Evolutionary conservation across 2,113 vertebrate species (phyloP).

Genomic region (Pogonocichla stellata): DNA sequence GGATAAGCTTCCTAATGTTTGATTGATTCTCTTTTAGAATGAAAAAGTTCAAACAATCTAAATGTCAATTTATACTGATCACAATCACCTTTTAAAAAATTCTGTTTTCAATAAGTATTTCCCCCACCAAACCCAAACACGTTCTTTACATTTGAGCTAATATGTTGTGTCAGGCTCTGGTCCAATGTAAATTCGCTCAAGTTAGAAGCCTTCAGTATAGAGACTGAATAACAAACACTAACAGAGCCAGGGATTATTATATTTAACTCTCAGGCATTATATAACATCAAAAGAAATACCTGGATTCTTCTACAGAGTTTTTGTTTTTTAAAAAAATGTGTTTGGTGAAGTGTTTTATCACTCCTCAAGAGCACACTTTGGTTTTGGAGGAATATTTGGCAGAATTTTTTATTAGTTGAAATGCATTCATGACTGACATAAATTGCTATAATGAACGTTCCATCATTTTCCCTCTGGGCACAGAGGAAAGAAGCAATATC

Average conservation of each 20-base stretch:
- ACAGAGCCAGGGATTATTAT: neutral
- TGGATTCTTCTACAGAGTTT: neutral
- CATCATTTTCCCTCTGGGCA: neutral
- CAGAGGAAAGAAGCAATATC: neutral
- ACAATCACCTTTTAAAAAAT: neutral
- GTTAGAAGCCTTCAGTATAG: neutral
- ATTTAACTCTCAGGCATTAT: neutral
- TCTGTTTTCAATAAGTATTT: neutral
- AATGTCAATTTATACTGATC: neutral
- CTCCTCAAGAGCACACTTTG: neutral
- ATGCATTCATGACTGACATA: neutral
- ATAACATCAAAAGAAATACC: slow-evolving; percentile 17
- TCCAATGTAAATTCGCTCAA: neutral
- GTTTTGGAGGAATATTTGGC: neutral
- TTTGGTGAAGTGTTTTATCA: neutral
- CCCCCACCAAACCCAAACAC: neutral
- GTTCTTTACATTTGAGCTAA: neutral
- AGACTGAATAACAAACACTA: neutral
- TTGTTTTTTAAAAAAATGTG: neutral
- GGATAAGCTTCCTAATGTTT: neutral
- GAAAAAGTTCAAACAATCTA: neutral
- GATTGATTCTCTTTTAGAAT: neutral
- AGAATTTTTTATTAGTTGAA: slow-evolving; percentile 20
- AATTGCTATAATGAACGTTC: slow-evolving; percentile 22
- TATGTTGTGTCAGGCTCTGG: neutral